Evolutionary conservation across 2,888 invertebrate species (phyloP).

Genomic region (Cybosia mesomella): DNA sequence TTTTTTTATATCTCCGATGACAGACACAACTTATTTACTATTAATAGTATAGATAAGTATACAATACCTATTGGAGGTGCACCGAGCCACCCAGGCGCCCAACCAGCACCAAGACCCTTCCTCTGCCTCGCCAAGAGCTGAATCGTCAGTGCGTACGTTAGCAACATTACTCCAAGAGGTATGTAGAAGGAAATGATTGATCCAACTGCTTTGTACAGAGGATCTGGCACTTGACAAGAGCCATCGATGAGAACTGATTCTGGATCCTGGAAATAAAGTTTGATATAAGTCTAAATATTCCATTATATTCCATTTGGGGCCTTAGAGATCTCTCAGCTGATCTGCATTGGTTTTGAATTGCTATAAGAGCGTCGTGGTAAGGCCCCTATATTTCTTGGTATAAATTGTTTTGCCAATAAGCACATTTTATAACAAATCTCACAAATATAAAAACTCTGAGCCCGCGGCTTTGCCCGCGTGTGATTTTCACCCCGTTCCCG

Average conservation of each 20-base stretch:
- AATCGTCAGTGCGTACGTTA: slow-evolving; percentile 97
- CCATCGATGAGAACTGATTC: slow-evolving; percentile 94
- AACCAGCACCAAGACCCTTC: slow-evolving; percentile 90
- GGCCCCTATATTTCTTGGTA: too few species aligned
- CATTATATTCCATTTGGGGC: too few species aligned
- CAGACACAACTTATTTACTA: too few species aligned
- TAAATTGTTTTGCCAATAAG: too few species aligned
- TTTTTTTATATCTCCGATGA: too few species aligned
- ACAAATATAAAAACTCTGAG: too few species aligned
- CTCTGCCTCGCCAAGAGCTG: slow-evolving; percentile 94
- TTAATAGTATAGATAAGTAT: neutral
- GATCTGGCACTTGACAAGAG: slow-evolving; percentile 95
- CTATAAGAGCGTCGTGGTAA: too few species aligned
- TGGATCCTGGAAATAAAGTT: slow-evolving; percentile 89
- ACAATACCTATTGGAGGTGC: slow-evolving; percentile 86
- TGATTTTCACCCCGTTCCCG: too few species aligned
- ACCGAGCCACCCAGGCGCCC: slow-evolving; percentile 93
- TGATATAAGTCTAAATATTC: neutral
- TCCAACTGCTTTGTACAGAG: slow-evolving; percentile 96
- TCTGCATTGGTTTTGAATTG: too few species aligned
- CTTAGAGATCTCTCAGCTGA: too few species aligned
- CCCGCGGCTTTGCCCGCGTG: too few species aligned
- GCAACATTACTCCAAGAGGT: slow-evolving; percentile 96
- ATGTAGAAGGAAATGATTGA: slow-evolving; percentile 98
- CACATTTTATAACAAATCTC: too few species aligned